phyloP scores from a whole-genome alignment of 92 coral and sea anemone species.

The Blastomussa wellsi region DNA sequence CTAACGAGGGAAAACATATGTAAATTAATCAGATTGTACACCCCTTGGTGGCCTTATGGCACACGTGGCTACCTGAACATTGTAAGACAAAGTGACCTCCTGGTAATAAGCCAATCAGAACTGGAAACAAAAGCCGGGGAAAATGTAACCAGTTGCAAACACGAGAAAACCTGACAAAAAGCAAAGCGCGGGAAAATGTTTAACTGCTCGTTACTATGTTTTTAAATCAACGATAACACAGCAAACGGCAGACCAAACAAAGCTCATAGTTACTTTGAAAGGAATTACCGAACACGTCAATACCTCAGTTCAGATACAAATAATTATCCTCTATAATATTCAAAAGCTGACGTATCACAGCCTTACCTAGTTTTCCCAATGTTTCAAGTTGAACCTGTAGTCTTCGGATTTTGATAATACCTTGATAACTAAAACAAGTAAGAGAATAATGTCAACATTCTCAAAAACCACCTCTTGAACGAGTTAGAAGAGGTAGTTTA shows the following conservation, averaged over 20 bases:
- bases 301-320: too few species aligned
- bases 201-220: background rate
- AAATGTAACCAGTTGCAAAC: background rate
- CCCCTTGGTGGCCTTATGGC: background rate
- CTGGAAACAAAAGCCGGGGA: background rate
- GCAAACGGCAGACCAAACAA: background rate
- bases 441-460: background rate
- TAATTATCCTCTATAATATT: too few species aligned
- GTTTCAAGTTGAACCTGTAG: slow-evolving; percentile 80
- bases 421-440: slow-evolving; percentile 70
- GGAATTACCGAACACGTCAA: too few species aligned
- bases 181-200: too few species aligned
- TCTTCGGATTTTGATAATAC: slow-evolving; percentile 81
- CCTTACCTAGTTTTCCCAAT: slow-evolving; percentile 80
- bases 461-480: background rate
- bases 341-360: background rate
- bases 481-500: background rate
- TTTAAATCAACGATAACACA: background rate
- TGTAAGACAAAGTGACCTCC: background rate
- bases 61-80: background rate
- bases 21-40: background rate
- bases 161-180: background rate
- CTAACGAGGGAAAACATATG: background rate
- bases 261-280: background rate
- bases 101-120: background rate